Evolutionary conservation across 1,140 invertebrate genomes (phyloP), one percentile per base, ranked within the genome.

Genomic region (Neomicropteryx cornuta): DNA sequence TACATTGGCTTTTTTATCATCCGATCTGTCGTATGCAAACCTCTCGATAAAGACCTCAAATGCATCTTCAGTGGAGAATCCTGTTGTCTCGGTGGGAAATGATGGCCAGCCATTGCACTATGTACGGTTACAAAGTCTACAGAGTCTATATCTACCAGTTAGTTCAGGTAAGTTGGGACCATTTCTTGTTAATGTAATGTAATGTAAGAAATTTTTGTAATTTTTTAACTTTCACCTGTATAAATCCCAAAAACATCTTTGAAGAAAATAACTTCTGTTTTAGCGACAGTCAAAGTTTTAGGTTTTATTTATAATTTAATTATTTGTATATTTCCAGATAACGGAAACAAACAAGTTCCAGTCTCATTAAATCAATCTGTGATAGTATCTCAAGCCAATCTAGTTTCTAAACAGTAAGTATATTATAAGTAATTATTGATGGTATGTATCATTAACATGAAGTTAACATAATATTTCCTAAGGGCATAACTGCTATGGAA

Each of bases 61-160:
- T 1, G 42, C 44, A 36, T 17, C 36, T 20, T 20, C 30, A 6
- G 17, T 24, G n/a, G 17, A 37, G 1, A 42, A 18, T 32, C 40
- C 42, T 18, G n/a, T 19, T 6, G 39, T 29, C 34, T 36, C 38
- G 17, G 33, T 39, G 2, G 41, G 33, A 14, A 32, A 20, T 2
- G 45, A 47, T 10, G 28, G 29, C 5, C 46, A 45, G 21, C 43
- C 42, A 5, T 36, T 62, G 23, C 61, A 65, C 17, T 64, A 59
- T 45, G 57, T 66, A 2, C 59, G 62, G 29, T 36, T 66, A 32
- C 62, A 64, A 37, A 44, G 56, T 29, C 36, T 66, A 32, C 62
- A 64, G 37, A 44, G 56, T 29, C 46, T 67, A 1, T 64, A 63
- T 41, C 54, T 66, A 41, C 61, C 63, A 5, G 49, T 54, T 5